Evolutionary conservation across 2,888 invertebrate genomes (phyloP), one percentile per base, ranked within the genome.

Genomic region (Leptura quadrifasciata): DNA sequence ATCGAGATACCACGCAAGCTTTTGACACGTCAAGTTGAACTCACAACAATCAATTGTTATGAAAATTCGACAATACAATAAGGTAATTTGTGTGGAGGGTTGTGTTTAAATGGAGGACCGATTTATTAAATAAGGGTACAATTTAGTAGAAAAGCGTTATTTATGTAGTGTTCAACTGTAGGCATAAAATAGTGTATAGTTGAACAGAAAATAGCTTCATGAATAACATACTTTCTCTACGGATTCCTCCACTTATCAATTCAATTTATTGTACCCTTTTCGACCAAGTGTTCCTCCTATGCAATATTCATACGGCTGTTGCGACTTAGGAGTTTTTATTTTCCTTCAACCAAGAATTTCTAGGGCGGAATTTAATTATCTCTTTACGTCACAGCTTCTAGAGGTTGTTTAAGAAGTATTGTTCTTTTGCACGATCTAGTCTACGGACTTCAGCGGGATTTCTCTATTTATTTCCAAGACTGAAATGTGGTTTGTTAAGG

Each of bases 211-310:
- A 57, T 57, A 21, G 57, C 20, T 57, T 57, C 57, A 57, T 57
- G 57, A 57, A 57, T 57, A 47, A 47, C 21, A 20, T 57, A 57
- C 57, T 57, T 20, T 8, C 57, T 57, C 20, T 20, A 15, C 57
- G 21, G 57, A 57, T 57, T 57, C 57, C 20, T 20, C 21, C 20
- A 57, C 57, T 57, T 57, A 57, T 57, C 57, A 57, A 57, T 57
- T 57, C 57, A 57, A 57, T 57, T 57, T 57, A 57, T 57, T 57
- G 57, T 57, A 57, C 57, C 57, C 57, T 57, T 57, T 57, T 21
- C 57, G 12, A 2, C 15, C 20, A 57, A 57, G 20, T 21, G 57
- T 57, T 57, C 18, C 21, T 57, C 57, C 57, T 20, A 57, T 57
- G 57, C 57, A 57, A 21, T 57, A 57, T 57, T 57, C 57, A 57